Conservation (phyloP, 1,140 invertebrate species). For the Solenopsis invicta region DNA sequence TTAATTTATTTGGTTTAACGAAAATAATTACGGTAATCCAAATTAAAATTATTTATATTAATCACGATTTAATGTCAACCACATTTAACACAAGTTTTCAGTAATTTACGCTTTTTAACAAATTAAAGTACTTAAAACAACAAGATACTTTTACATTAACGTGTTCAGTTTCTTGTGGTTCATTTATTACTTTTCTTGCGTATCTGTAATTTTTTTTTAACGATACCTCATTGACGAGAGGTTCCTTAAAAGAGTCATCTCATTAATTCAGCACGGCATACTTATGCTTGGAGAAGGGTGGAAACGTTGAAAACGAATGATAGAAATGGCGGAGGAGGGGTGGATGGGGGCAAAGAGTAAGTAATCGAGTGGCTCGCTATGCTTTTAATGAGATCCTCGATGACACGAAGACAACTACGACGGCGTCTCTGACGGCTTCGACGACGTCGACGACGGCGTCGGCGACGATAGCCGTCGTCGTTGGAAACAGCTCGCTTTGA, state of each 20-base stretch:
- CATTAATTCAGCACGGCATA: conserved; percentile 76
- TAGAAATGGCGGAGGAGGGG: conserved; percentile 5
- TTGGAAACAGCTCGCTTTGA: conserved; percentile 66
- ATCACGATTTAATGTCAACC: background rate
- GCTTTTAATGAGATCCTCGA: conserved; percentile 81
- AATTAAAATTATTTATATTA: background rate
- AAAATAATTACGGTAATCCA: background rate
- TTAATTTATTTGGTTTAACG: background rate
- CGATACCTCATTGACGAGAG: conserved; percentile 73
- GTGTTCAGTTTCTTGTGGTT: background rate
- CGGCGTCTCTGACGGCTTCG: conserved; percentile 20
- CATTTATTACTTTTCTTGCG: background rate
- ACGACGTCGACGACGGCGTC: conserved; percentile 8
- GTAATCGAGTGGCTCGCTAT: conserved; percentile 78
- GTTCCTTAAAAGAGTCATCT: conserved; percentile 71
- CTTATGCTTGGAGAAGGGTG: conserved; percentile 45
- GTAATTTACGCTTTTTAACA: background rate
- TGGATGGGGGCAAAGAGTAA: conserved; percentile 44
- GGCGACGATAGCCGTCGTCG: conserved; percentile 31
- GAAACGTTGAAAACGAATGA: conserved; percentile 42
- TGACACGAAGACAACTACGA: conserved; percentile 72
- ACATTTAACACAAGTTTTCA: background rate
- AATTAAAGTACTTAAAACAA: too few species aligned
- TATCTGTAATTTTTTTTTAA: conserved; percentile 66
- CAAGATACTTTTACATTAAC: background rate